Evolutionary conservation across 92 coral and sea anemone species (phyloP), one percentile per base, ranked within the genome.

Genomic region (Paramuricea clavata): DNA sequence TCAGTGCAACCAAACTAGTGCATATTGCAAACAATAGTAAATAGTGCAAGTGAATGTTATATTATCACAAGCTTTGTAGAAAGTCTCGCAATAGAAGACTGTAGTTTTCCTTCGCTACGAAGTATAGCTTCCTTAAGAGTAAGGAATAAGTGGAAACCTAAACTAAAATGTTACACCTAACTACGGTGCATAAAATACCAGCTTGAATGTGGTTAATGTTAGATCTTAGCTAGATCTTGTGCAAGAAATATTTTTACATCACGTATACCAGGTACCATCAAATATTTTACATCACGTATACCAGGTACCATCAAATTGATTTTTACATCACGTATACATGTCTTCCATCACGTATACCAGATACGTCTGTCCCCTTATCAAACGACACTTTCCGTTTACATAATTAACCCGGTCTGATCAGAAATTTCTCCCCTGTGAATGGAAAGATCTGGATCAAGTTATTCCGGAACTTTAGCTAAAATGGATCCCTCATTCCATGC

Each of bases 61-160:
- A 2, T 47, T 47, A 12, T 12, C 16, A 6, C 10, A 2, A 12
- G 16, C 52, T 54, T 10, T 54, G 19, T 19, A 54, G 19, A 19
- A 54, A 21, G 27, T 21, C 26, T 21, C 26, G 3, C 21, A 10
- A 6, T 47, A 47, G 54, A 47, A 54, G 26, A 54, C 26, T 21
- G 27, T 54, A 9, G 62, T 54, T 23, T 6, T 54, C n/a, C 62
- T 54, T 54, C 62, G 62, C 62, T 54, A 1, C 62, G 62, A 54
- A 54, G 62, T 13, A 54, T 54, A 54, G 62, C 62, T 19, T 54
- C 62, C 62, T 54, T 54, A 54, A 19, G 62, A 54, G 27, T 54
- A 54, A 54, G 62, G 62, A 54, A 10, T 10, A 19, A 54, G 3
- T 54, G 11, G 1, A 47, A 47, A 15, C 2, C 62, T 13, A 6